Conservation (phyloP, 2,888 invertebrate species). For the Microplitis manilae region DNA sequence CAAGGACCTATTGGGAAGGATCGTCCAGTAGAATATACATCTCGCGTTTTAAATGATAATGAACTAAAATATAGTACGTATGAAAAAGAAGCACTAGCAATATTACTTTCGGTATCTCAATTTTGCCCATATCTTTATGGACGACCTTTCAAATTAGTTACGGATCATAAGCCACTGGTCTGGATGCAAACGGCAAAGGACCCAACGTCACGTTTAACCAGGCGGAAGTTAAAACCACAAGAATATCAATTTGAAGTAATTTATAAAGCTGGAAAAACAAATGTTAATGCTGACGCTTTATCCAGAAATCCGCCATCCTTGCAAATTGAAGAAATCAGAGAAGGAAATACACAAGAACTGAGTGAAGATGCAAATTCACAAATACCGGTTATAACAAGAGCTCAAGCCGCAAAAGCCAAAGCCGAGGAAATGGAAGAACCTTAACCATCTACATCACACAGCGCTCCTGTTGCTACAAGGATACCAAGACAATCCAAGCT, state of each 20-base stretch:
- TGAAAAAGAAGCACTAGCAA: slow-evolving; percentile 46
- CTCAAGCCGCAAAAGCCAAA: no score
- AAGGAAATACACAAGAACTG: no score
- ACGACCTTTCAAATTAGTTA: slow-evolving; percentile 37
- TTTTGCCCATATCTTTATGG: slow-evolving; percentile 45
- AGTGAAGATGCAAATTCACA: no score
- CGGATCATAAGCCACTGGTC: slow-evolving; percentile 44
- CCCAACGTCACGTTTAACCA: slow-evolving; percentile 37
- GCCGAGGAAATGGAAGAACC: no score
- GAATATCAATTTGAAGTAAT: no score
- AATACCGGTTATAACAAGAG: no score
- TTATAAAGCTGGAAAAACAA: slow-evolving; percentile 30
- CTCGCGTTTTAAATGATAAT: slow-evolving; percentile 34
- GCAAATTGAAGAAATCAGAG: not conserved
- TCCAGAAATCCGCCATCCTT: not conserved
- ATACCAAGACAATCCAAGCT: no score
- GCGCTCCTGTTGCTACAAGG: no score
- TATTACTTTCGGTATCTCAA: slow-evolving; percentile 32
- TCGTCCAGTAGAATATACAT: slow-evolving; percentile 43
- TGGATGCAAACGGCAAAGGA: slow-evolving; percentile 42
- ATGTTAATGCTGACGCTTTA: not conserved
- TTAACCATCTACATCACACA: no score
- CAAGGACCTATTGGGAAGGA: slow-evolving; percentile 42
- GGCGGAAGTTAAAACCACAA: slow-evolving; percentile 42
- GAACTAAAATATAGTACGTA: slow-evolving; percentile 46